Base-by-base conservation (phyloP, 2,888 invertebrate species). In the Pyralis farinalis region DNA sequence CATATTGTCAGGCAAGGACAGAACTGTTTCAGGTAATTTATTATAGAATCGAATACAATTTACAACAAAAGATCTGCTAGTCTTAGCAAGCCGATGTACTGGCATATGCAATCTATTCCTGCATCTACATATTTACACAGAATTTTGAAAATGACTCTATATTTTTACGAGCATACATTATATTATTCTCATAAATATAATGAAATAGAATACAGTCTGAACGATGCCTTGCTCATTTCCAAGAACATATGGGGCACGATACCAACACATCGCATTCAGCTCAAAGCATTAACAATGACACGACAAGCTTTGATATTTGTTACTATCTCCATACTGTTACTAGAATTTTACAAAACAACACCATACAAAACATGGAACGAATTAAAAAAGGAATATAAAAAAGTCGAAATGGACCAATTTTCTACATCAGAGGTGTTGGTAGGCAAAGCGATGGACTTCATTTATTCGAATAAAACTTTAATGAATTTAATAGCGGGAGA, bases 401-500 rank as follows among this genome's bases (percentile, higher is more conserved):
- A 57, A 27, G 22, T 56, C 1, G 60, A 71, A 39, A 66, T 70
- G 0, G 67, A 75, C 1, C 43, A 58, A 0, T 68, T 67, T 29
- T 71, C 49, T 12, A 54, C 66, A 0, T 60, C 79, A 1, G 84
- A 84, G 33, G 44, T 54, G 0, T 42, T 77, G 6, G 77, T 83
- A 1, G 81, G 83, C 0, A 80, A 73, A 42, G 82, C 80, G 0
- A 78, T 85, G 72, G 79, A 85, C 44, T 78, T 83, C 3, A 69
- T 83, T 1, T 78, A 84, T 47, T 84, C 84, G 0, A 83, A 85
- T 38, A 72, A 61, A 50, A 82, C 83, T 0, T 49, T 86, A 4
- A 83, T 86, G 84, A 76, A 69, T 43, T 52, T 85, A 22, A 55
- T 86, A 1, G 86, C 85, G 0, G 59, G 74, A 25, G 84, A 85